Conservation (phyloP, 2,888 invertebrate species). For the Bhutanitis thaidina region DNA sequence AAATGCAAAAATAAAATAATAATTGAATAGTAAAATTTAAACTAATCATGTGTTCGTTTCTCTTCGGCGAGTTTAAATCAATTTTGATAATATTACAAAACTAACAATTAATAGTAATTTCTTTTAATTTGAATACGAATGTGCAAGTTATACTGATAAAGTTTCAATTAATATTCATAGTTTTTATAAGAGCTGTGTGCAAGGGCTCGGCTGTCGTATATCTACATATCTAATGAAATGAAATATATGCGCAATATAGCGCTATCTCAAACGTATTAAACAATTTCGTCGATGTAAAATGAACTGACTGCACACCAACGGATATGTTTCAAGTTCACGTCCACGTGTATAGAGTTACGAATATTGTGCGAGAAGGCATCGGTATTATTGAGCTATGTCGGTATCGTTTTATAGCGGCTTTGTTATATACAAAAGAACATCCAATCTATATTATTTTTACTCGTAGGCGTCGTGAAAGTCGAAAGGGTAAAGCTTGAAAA, state of each 20-base stretch:
- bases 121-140: neutral
- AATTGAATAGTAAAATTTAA: neutral
- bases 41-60: neutral
- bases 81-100: neutral
- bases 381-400: too few relatives aligned
- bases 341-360: conserved; percentile 12
- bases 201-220: neutral
- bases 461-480: too few relatives aligned
- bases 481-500: too few relatives aligned
- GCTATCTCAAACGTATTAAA: conserved; percentile 33
- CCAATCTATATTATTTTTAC: too few relatives aligned
- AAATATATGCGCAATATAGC: conserved; percentile 6
- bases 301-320: conserved; percentile 36
- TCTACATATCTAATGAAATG: conserved; percentile 8
- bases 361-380: conserved; percentile 10
- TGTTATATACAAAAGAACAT: too few relatives aligned
- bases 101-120: neutral
- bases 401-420: too few relatives aligned
- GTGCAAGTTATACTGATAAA: conserved; percentile 1
- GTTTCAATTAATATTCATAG: conserved; percentile 2
- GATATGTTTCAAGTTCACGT: conserved; percentile 45
- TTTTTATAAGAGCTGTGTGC: neutral
- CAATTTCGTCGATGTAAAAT: conserved; percentile 38
- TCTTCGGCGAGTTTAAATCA: neutral
- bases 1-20: neutral